Evolutionary conservation across 2,113 vertebrate genomes (phyloP), one percentile per base, ranked within the genome.

Genomic region (Ifrita kowaldi): DNA sequence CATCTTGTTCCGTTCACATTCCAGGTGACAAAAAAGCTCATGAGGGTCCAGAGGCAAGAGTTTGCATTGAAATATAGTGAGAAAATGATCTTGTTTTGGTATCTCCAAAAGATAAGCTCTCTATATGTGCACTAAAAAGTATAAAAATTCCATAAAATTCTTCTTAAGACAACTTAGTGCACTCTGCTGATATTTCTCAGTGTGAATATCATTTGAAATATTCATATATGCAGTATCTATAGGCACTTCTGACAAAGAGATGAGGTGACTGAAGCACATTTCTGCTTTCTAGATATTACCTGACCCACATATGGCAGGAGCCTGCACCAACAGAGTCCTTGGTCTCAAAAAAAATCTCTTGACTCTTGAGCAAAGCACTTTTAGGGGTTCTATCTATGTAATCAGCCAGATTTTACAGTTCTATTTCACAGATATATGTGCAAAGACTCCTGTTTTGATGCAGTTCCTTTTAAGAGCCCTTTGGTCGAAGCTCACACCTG

Each of bases 1-100:
- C 59, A 97, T 81, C 82, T 97, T 95, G 24, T 86, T 88, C 65
- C 98, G 92, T 91, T 99, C 98, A 44, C 16, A 16, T 97, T 99
- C 97, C 74, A 99, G 91, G 98, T 99, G 86, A 87, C 84, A 80
- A 93, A 69, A 85, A 47, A 7, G 3, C 24, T 37, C 15, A 53
- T 33, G 32, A 69, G n/a, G 53, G 60, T 53, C 56, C 52, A 79
- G 35, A 65, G 71, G 27, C 18, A 69, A 81, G 37, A 88, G 3
- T 37, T 73, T 71, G 35, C 27, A 26, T 68, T 50, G 30, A 71
- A 70, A 20, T 55, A 47, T 6, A 15, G 32, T 13, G 44, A 23
- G 21, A 67, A 78, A 88, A 44, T 18, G 1, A 27, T 32, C 23
- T 67, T 92, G 28, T 84, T 68, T 30, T 53, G 44, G 33, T 59